Evolutionary conservation across 2,888 invertebrate species (phyloP).

Genomic region (Caenorhabditis doughertyi): DNA sequence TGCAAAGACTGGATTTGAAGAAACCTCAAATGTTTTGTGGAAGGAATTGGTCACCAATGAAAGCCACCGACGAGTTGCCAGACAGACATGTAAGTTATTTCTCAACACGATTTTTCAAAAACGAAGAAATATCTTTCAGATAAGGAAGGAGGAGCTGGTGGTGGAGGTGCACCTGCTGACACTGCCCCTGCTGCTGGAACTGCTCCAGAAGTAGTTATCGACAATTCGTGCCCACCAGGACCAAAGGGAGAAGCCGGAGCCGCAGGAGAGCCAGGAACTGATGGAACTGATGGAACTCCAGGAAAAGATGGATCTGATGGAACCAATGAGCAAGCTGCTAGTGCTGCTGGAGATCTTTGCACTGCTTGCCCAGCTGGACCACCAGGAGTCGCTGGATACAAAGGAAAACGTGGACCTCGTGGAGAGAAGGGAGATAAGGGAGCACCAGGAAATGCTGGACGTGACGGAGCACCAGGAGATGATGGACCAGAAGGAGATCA

Average conservation of each 20-base stretch:
- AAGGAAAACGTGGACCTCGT: slow-evolving; percentile 79
- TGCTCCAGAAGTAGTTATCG: slow-evolving; percentile 44
- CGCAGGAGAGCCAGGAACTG: slow-evolving; percentile 71
- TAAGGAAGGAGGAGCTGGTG: slow-evolving; percentile 58
- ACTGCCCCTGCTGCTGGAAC: slow-evolving; percentile 28
- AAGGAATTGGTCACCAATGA: slow-evolving; percentile 73
- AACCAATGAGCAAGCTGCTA: slow-evolving; percentile 20
- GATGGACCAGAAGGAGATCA: slow-evolving; percentile 80
- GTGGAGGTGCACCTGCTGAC: slow-evolving; percentile 32
- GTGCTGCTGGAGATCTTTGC: slow-evolving; percentile 62
- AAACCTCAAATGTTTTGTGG: slow-evolving; percentile 78
- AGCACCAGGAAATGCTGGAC: slow-evolving; percentile 72
- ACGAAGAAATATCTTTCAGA: slow-evolving; percentile 57
- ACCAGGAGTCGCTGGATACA: slow-evolving; percentile 78
- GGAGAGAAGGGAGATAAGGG: slow-evolving; percentile 79
- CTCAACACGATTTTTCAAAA: too few species aligned
- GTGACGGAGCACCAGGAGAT: slow-evolving; percentile 77
- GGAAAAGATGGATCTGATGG: slow-evolving; percentile 66
- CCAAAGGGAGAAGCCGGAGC: slow-evolving; percentile 74
- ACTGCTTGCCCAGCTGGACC: slow-evolving; percentile 80
- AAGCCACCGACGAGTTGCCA: slow-evolving; percentile 68
- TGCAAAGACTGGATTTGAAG: slow-evolving; percentile 73
- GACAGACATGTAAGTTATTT: slow-evolving; percentile 69
- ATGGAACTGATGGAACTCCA: slow-evolving; percentile 67
- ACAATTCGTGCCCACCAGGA: slow-evolving; percentile 71